Base-by-base conservation (phyloP, 2,888 invertebrate genomes). In the Alentia gelatinosa region DNA sequence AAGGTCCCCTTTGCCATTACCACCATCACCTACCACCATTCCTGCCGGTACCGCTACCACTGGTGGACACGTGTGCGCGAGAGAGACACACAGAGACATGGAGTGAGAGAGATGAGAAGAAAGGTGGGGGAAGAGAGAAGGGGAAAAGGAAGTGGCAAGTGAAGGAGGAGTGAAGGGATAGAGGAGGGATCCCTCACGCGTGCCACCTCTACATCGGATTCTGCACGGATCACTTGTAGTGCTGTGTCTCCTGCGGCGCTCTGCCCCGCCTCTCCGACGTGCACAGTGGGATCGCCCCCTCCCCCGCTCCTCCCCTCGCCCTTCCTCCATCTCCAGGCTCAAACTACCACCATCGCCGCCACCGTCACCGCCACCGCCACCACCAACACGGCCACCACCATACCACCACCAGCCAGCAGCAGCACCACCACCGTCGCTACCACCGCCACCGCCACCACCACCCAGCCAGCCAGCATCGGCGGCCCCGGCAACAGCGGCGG, bases 381-480 rank as follows among this genome's bases (percentile, higher is more conserved):
- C 42, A 26, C 42, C 26, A 40, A 37, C 42, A n/a, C 83, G 3
- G 26, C 83, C 5, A 15, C 83, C 39, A 1, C 42, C 39, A 9
- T n/a, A n/a, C 42, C 74, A 74, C 74, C 74, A 74, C n/a, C 33
- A 30, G 33, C 74, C 74, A 19, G 30, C 74, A 26, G 33, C 30
- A 26, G 26, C 30, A 74, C 50, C 86, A 30, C 86, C 86, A 79
- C 47, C 50, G 33, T 35, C 26, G 15, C 86, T 30, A 35, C 86
- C 50, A 50, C 86, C 30, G 23, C 47, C 86, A 86, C 50, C 26
- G 50, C 86, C 47, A 47, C 50, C 86, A 30, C 86, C 50, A 19
- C 79, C 79, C 7, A 7, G 30, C 33, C 86, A 42, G 26, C 47
- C 47, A 7, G 30, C 86, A 33, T 86, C 35, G 47, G 33, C 50